Evolutionary conservation across 1,140 invertebrate species (phyloP).

Genomic region (Tenebrio molitor): DNA sequence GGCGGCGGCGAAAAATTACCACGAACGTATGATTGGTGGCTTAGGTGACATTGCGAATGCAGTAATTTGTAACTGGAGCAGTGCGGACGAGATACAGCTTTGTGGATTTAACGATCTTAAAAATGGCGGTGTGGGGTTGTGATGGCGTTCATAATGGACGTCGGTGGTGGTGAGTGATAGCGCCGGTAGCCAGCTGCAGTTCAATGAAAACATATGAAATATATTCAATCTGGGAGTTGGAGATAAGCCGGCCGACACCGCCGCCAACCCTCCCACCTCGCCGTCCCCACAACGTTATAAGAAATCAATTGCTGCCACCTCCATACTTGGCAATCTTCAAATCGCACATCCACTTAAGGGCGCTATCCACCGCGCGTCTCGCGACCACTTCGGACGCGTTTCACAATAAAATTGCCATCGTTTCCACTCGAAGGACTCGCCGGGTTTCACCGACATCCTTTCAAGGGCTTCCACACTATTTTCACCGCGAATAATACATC

Average conservation of each 20-base stretch:
- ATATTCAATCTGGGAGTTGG: constrained; percentile 63
- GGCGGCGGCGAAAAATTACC: not conserved
- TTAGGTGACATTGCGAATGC: constrained; percentile 12
- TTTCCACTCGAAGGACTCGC: no score
- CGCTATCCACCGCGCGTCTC: constrained; percentile 3
- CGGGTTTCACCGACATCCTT: no score
- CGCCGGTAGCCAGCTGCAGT: constrained; percentile 56
- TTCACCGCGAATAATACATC: no score
- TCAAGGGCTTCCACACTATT: no score
- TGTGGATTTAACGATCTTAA: constrained; percentile 46
- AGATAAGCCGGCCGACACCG: constrained; percentile 55
- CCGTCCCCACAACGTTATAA: constrained; percentile 28
- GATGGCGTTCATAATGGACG: constrained; percentile 57
- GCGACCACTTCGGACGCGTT: not conserved
- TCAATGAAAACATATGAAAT: constrained; percentile 65
- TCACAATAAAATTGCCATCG: not conserved
- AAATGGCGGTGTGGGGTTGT: constrained; percentile 45
- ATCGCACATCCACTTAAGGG: constrained; percentile 18
- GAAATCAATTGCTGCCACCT: constrained; percentile 44
- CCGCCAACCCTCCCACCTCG: not conserved
- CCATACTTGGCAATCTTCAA: constrained; percentile 31
- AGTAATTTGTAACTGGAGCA: constrained; percentile 18
- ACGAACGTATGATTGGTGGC: constrained; percentile 14
- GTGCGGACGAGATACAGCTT: constrained; percentile 8
- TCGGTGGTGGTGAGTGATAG: constrained; percentile 61